phyloP scores from a whole-genome alignment of 2,797 vertebrate genomes.

The Gadopsis bispinosus region DNA sequence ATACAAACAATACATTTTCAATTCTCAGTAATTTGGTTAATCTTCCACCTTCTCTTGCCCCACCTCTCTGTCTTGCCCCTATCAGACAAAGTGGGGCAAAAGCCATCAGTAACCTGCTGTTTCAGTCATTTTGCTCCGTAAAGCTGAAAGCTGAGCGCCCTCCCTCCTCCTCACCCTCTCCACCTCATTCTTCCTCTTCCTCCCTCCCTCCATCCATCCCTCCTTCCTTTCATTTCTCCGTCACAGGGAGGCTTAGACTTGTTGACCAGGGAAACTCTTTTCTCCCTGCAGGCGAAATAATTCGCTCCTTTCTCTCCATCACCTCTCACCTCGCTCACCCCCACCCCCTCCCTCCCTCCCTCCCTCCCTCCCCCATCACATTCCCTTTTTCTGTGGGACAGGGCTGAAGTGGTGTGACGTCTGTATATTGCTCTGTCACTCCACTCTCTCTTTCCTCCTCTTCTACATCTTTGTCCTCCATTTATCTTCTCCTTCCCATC shows the following conservation, averaged over 20 bases:
- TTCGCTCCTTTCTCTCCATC: constrained; percentile 69
- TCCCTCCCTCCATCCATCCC: constrained; percentile 45
- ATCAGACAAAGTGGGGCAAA: constrained; percentile 71
- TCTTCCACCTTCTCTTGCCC: constrained; percentile 2
- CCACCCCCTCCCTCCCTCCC: constrained; percentile 28
- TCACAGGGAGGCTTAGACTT: constrained; percentile 67
- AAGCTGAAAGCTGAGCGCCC: constrained; percentile 36
- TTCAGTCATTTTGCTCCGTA: constrained; percentile 54
- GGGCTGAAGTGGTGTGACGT: constrained; percentile 41
- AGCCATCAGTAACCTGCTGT: constrained; percentile 74
- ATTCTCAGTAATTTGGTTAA: constrained; percentile 10
- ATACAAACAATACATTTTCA: not conserved
- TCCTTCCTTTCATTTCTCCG: constrained; percentile 59
- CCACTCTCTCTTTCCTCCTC: not conserved
- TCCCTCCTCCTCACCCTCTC: constrained; percentile 36
- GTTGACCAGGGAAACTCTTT: constrained; percentile 80
- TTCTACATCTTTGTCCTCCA: not conserved
- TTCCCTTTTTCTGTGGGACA: constrained; percentile 52
- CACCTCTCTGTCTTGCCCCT: not conserved
- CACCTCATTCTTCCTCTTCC: constrained; percentile 44
- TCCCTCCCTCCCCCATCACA: constrained; percentile 28
- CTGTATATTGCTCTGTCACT: constrained; percentile 29
- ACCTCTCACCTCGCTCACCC: constrained; percentile 62
- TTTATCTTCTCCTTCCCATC: not conserved
- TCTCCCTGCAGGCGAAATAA: constrained; percentile 75